Conservation (phyloP, 2,888 invertebrate species). For the Glaucopsyche alexis region DNA sequence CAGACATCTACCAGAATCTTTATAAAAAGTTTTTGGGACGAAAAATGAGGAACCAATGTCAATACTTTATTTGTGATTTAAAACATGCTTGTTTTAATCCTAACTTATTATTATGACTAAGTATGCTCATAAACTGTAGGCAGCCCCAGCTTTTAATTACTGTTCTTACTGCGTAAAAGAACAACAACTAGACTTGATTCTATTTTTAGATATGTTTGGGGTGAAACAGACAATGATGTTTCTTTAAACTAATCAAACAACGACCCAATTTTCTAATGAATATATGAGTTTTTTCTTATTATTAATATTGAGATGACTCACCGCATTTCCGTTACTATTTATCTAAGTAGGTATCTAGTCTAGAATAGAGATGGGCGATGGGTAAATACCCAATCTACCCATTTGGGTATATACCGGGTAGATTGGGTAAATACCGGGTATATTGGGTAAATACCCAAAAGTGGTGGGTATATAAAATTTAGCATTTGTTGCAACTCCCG, state of each 20-base stretch:
- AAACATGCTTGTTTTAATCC: background rate
- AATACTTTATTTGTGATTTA: background rate
- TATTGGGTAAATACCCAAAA: too few relatives aligned
- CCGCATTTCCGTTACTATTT: background rate
- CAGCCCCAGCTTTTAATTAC: background rate
- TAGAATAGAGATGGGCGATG: too few relatives aligned
- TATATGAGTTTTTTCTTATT: too few relatives aligned
- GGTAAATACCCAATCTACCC: too few relatives aligned
- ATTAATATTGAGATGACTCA: background rate
- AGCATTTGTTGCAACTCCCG: too few relatives aligned
- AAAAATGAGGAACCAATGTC: background rate
- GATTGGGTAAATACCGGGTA: too few relatives aligned
- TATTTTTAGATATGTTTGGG: too few relatives aligned
- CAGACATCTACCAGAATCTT: background rate
- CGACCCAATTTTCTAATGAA: too few relatives aligned
- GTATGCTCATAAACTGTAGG: background rate
- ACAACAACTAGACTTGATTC: background rate
- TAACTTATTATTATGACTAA: background rate
- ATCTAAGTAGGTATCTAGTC: background rate
- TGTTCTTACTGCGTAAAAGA: background rate
- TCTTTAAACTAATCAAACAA: too few relatives aligned
- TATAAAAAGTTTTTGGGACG: background rate
- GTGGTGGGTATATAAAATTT: too few relatives aligned
- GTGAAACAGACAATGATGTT: too few relatives aligned
- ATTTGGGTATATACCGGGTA: too few relatives aligned